Percentiles rank a stretch among this genome's conserved stretches.
Evolutionary conservation across 2,888 invertebrate genomes (phyloP).

Genomic region (Acrobasis suavella): DNA sequence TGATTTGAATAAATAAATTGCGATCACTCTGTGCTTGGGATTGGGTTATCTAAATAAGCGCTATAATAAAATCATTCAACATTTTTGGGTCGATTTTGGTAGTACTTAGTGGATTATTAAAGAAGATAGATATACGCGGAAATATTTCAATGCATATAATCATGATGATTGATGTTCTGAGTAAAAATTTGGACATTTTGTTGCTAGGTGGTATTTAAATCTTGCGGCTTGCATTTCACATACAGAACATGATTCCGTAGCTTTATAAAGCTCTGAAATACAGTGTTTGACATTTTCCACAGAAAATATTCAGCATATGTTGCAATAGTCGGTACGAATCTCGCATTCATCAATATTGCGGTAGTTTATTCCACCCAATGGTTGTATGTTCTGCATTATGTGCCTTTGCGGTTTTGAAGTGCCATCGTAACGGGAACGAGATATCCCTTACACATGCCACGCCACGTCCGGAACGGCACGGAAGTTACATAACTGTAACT

Average conservation of each 20-base stretch:
- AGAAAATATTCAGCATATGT: constrained; percentile 13
- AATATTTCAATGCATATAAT: too few species aligned
- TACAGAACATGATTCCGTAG: not conserved
- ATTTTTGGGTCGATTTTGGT: too few species aligned
- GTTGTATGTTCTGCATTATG: not conserved
- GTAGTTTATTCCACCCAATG: not conserved
- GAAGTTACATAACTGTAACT: not conserved
- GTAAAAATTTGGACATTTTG: too few species aligned
- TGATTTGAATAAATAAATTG: too few species aligned
- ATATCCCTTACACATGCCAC: not conserved
- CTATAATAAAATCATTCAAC: too few species aligned
- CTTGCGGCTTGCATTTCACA: not conserved
- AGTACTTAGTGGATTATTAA: too few species aligned
- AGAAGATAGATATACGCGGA: too few species aligned
- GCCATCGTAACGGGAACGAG: not conserved
- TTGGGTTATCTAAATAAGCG: too few species aligned
- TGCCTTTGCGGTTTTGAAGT: constrained; percentile 2
- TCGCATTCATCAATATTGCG: constrained; percentile 10
- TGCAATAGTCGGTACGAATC: constrained; percentile 8
- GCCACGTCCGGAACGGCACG: not conserved
- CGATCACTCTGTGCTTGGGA: too few species aligned
- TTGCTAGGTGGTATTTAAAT: not conserved
- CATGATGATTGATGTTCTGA: too few species aligned
- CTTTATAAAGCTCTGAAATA: not conserved
- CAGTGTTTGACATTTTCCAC: not conserved